Percentiles rank a stretch among this genome's conserved stretches.
phyloP scores from a whole-genome alignment of 2,797 vertebrate genomes.

The Sebastes paucispinis region DNA sequence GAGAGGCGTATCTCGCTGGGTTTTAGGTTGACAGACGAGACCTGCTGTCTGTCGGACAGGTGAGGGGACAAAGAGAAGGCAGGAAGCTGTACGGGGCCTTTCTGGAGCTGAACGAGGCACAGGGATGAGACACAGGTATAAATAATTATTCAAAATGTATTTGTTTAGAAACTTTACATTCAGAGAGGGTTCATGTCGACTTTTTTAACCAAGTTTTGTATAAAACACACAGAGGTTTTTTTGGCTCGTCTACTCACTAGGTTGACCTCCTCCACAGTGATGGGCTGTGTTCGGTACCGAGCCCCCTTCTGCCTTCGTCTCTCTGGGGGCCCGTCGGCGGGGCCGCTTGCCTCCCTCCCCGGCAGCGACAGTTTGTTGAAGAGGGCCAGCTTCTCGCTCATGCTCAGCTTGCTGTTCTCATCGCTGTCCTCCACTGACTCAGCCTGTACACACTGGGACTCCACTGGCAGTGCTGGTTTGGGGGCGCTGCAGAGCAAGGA shows the following conservation, averaged over 20 bases:
- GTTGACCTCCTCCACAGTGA: slow-evolving; percentile 83
- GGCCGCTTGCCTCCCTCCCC: slow-evolving; percentile 24
- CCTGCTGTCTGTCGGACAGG: slow-evolving; percentile 79
- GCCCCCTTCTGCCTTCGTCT: slow-evolving; percentile 82
- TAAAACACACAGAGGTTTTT: background rate
- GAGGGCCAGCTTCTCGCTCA: slow-evolving; percentile 85
- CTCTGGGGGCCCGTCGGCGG: slow-evolving; percentile 58
- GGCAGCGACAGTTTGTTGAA: slow-evolving; percentile 83
- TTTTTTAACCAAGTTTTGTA: background rate
- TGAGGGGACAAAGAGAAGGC: slow-evolving; percentile 71
- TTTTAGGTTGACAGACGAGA: slow-evolving; percentile 78
- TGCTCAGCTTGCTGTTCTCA: slow-evolving; percentile 80
- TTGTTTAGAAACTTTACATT: background rate
- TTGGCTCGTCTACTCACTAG: slow-evolving; percentile 65
- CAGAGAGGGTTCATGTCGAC: no score
- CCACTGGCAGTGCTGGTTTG: slow-evolving; percentile 39
- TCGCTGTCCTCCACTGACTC: slow-evolving; percentile 66
- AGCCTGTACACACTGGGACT: slow-evolving; percentile 27
- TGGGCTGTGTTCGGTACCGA: slow-evolving; percentile 84
- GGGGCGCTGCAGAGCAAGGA: slow-evolving; percentile 44
- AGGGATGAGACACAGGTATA: background rate
- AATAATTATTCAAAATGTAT: no score
- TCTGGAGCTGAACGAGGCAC: slow-evolving; percentile 70
- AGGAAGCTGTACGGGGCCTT: slow-evolving; percentile 78
- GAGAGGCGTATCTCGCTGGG: slow-evolving; percentile 78